Base-by-base conservation (phyloP, 2,113 vertebrate species). In the Electrona antarctica region DNA sequence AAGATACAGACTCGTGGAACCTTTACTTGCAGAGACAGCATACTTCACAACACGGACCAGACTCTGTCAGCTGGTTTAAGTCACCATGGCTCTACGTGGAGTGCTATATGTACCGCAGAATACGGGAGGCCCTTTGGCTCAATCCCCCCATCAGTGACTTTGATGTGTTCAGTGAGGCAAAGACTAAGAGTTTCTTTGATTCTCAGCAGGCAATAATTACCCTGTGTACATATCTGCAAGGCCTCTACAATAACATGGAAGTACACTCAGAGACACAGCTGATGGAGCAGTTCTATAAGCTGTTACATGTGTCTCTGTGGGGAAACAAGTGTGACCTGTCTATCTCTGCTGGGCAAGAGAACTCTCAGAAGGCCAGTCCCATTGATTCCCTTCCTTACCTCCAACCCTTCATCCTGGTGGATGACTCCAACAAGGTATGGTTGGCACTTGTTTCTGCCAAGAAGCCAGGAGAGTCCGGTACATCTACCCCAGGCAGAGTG, bases 241-340 rank as follows among this genome's bases (percentile, higher is more conserved):
- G 92, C 6, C 29, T 96, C 74, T 82, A 88, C 13, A 93, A 83
- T 76, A 92, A 89, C 54, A 56, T 92, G n/a, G 80, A 90, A 29
- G 76, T 91, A 11, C 77, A 94, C 7, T 82, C 92, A 0, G 91
- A 94, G 80, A 87, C 91, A 55, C 88, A 89, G 56, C 87, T 96
- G 67, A 78, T 88, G 64, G 90, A 94, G 8, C 92, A 95, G 64
- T 92, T 98, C 83, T 85, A 92, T 73, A 95, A 91, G 76, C 79
- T 99, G 12, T 80, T 99, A 14, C 95, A 97, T 97, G 92, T 98
- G 80, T 96, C 96, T 9, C 69, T 99, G 21, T 99, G 98, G 97
- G 98, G 96, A 48, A 99, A 99, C 90, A 97, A 94, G 69, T 99
- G 98, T 85, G 98, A 99, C 85, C 90, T 99, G 50, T 99, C 97